phyloP scores from a whole-genome alignment of 2,113 vertebrate genomes.

The Microtus ochrogaster region DNA sequence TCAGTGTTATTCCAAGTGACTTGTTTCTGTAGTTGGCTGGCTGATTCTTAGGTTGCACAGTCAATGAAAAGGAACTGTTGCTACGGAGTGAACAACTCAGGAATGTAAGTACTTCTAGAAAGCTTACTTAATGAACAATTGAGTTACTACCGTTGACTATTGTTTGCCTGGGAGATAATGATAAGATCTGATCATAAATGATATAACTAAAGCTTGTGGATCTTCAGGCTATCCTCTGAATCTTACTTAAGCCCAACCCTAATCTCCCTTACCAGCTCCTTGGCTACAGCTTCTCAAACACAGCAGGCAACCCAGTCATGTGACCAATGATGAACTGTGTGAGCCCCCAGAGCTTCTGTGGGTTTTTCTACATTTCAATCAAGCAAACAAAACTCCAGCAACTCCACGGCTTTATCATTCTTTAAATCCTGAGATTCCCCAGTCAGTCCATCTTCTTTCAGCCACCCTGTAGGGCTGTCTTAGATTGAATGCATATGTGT shows the following conservation, averaged over 20 bases:
- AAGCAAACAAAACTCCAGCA: neutral
- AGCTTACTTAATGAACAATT: neutral
- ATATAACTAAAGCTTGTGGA: neutral
- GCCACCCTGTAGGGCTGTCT: neutral
- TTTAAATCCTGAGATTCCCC: neutral
- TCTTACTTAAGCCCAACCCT: neutral
- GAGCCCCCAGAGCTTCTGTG: neutral
- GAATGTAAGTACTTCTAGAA: neutral
- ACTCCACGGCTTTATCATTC: neutral
- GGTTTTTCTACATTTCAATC: neutral
- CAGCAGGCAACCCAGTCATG: neutral
- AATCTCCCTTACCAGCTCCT: neutral
- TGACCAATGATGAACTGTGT: neutral
- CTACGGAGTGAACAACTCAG: neutral
- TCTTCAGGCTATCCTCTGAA: neutral
- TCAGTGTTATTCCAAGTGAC: neutral
- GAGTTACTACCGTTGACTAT: neutral
- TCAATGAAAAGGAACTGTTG: neutral
- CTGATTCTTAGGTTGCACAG: neutral
- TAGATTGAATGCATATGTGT: neutral
- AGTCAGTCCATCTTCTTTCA: neutral
- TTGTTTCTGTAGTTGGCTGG: conserved; percentile 5
- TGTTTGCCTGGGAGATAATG: neutral
- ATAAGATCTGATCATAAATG: neutral
- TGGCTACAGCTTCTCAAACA: neutral